Conservation (phyloP, 2,888 invertebrate genomes). For the Epistrophe grossulariae region DNA sequence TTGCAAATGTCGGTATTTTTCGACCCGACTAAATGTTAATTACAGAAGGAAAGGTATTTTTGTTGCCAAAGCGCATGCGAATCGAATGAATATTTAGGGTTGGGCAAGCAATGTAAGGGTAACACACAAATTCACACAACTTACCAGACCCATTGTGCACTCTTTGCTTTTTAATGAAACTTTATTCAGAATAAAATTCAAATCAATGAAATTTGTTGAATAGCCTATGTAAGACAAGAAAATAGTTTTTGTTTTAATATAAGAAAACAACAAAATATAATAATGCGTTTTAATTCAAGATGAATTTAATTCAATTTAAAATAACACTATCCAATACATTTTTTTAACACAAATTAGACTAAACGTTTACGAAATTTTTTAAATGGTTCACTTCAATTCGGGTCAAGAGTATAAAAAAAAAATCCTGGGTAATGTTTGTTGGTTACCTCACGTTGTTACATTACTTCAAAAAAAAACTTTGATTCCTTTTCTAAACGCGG, state of each 20-base stretch:
- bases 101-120: slow-evolving; percentile 1
- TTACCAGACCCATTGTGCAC: slow-evolving; percentile 65
- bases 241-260: slow-evolving; percentile 14
- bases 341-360: no score
- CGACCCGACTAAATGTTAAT: slow-evolving; percentile 36
- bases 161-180: slow-evolving; percentile 6
- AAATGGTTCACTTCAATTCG: no score
- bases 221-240: slow-evolving; percentile 57
- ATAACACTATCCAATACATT: no score
- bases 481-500: no score
- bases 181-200: slow-evolving; percentile 32
- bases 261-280: neutral
- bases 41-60: slow-evolving; percentile 20
- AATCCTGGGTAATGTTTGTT: no score
- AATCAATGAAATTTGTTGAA: slow-evolving; percentile 34
- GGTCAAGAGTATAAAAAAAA: no score
- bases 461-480: no score
- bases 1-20: slow-evolving; percentile 35
- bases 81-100: slow-evolving; percentile 1
- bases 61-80: slow-evolving; percentile 52
- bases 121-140: slow-evolving; percentile 47
- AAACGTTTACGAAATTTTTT: no score
- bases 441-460: no score
- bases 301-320: no score
- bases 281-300: neutral